Evolutionary conservation across 2,113 vertebrate genomes (phyloP).

Genomic region (Calonectris borealis): DNA sequence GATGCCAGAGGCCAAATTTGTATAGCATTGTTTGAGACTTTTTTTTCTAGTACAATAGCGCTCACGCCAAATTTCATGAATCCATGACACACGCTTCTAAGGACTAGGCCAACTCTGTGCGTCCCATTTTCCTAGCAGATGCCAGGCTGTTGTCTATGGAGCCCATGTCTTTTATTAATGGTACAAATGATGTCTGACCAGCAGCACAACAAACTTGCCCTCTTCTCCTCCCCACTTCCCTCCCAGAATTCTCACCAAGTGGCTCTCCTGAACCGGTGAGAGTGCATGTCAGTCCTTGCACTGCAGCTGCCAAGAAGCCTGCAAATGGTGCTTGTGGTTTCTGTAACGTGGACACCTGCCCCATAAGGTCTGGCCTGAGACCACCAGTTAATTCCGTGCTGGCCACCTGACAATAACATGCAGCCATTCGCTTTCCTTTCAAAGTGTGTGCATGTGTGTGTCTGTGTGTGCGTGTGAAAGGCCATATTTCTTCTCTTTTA

Average conservation of each 20-base stretch:
- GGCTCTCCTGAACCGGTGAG: neutral
- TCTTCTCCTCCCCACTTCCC: neutral
- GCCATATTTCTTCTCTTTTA: neutral
- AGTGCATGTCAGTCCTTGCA: fast-evolving
- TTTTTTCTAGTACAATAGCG: neutral
- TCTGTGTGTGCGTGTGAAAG: neutral
- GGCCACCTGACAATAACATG: neutral
- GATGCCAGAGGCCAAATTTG: neutral
- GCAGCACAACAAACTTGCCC: neutral
- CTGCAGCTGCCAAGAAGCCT: neutral
- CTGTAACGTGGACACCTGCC: neutral
- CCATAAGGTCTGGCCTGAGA: constrained; percentile 14
- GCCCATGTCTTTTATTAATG: fast-evolving
- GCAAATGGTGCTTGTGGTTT: neutral
- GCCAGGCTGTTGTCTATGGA: neutral
- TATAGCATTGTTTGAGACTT: neutral
- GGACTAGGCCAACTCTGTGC: neutral
- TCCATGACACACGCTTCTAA: neutral
- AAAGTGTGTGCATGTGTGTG: neutral
- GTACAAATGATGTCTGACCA: neutral
- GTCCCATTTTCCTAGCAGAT: neutral
- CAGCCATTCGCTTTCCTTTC: neutral
- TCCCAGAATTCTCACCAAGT: neutral
- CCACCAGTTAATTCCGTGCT: constrained; percentile 19
- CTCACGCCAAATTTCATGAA: neutral